phyloP scores from a whole-genome alignment of 2,113 vertebrate species.

The Datnioides undecimradiatus region DNA sequence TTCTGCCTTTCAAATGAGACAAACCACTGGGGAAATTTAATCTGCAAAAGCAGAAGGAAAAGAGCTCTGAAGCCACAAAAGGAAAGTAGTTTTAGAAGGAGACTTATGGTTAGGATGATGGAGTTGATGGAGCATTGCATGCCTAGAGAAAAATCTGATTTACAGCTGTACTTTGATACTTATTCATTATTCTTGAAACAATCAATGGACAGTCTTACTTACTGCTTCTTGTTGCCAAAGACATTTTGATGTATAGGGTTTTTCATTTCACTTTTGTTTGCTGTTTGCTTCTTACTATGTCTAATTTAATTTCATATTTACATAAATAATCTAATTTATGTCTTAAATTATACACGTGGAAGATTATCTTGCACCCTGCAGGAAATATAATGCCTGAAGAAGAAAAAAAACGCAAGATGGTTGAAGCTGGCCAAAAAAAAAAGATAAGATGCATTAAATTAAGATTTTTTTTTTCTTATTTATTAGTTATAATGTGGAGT shows the following conservation, averaged over 20 bases:
- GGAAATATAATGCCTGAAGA: slow-evolving; percentile 68
- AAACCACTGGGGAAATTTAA: slow-evolving; percentile 83
- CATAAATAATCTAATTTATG: slow-evolving; percentile 86
- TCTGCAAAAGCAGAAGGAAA: slow-evolving; percentile 78
- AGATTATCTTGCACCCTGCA: slow-evolving; percentile 78
- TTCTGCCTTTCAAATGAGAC: slow-evolving; percentile 80
- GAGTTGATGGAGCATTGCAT: slow-evolving; percentile 69
- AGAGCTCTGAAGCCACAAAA: slow-evolving; percentile 73
- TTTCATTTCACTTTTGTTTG: slow-evolving; percentile 66
- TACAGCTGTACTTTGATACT: slow-evolving; percentile 75
- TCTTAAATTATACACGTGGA: slow-evolving; percentile 86
- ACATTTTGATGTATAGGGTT: slow-evolving; percentile 55
- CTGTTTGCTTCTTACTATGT: slow-evolving; percentile 74
- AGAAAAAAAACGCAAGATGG: slow-evolving; percentile 69
- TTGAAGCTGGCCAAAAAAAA: slow-evolving; percentile 79
- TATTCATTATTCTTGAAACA: slow-evolving; percentile 71
- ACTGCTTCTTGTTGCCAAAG: slow-evolving; percentile 66
- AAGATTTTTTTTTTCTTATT: slow-evolving; percentile 83
- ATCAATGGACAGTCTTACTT: slow-evolving; percentile 53
- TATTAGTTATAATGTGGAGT: slow-evolving; percentile 81
- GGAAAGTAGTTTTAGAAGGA: slow-evolving; percentile 70
- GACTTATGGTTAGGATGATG: slow-evolving; percentile 68
- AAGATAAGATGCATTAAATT: slow-evolving; percentile 84
- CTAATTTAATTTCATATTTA: slow-evolving; percentile 87
- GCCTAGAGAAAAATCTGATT: slow-evolving; percentile 67